These are phyloP conservation scores for Sminthopsis crassicaudata DNA, from an alignment of 2,113 vertebrate species.

Conservation along the genomic window DNA sequence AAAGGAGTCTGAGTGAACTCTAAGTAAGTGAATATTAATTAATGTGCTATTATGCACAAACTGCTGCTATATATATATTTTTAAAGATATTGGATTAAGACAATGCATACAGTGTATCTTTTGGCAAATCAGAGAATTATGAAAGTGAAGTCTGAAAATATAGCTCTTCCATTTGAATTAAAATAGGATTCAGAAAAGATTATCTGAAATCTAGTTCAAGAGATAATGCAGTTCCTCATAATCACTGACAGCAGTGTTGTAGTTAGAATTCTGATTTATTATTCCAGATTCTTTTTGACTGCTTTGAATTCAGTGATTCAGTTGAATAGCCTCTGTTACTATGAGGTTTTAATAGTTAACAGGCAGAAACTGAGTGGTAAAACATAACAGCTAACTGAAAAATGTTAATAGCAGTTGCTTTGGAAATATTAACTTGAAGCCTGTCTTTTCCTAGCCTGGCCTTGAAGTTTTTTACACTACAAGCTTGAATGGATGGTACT, in stretches of 20 bases:
- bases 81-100: not conserved
- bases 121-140: conserved; percentile 56
- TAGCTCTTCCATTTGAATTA: conserved; percentile 53
- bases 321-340: conserved; percentile 70
- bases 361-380: conserved; percentile 56
- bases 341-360: conserved; percentile 79
- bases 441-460: not conserved
- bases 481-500: not conserved
- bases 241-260: conserved; percentile 61
- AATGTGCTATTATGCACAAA: not conserved
- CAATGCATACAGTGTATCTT: conserved; percentile 4
- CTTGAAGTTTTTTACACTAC: not conserved
- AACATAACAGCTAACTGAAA: conserved; percentile 59
- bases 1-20: not conserved
- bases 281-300: conserved; percentile 71
- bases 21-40: not conserved
- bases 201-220: conserved; percentile 65
- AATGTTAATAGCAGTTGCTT: conserved; percentile 27
- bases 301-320: conserved; percentile 69
- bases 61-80: conserved; percentile 30
- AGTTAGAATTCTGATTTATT: conserved; percentile 74
- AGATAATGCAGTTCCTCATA: conserved; percentile 66
- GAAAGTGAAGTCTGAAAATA: conserved; percentile 62
- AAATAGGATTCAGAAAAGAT: conserved; percentile 60
- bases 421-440: conserved; percentile 48